Evolutionary conservation across 2,888 invertebrate species (phyloP), one percentile per base, ranked within the genome.

Genomic region (Hypena proboscidalis): DNA sequence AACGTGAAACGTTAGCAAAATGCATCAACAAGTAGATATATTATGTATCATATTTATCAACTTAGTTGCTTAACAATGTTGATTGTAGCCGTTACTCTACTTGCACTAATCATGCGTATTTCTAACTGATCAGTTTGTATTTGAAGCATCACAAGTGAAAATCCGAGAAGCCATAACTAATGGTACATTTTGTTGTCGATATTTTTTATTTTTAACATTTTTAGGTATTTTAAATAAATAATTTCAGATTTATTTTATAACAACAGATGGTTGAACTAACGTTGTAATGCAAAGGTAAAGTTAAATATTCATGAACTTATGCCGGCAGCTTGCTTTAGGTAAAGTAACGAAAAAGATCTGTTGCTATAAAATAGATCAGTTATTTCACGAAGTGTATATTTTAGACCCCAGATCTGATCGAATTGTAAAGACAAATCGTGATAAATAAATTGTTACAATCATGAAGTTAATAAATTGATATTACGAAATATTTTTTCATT

Each of bases 381-480:
- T 41, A 38, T 65, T 58, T 64, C 62, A 60, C 47, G 50, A 69
- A 65, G 50, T 68, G 55, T 73, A 58, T 67, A 65, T 69, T 71
- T 69, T 70, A 72, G 65, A 75, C 68, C 70, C 66, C 60, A 67
- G 85, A 87, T 88, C 85, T 83, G 86, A 86, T 72, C 63, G 73
- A 69, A 74, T 72, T 80, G 71, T 77, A 78, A 89, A 89, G 89
- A 88, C 87, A 88, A 86, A 82, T 78, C 83, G 83, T 89, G 85
- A 86, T 88, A 87, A 77, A 70, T 74, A 80, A 74, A 76, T 85
- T 85, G 83, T 86, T 88, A 82, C 45, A 77, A 80, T 74, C 71
- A 76, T 81, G 80, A 80, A 76, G 76, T 77, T 81, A 87, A 80
- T 83, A 85, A 85, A 85, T 72, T 74, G 71, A 82, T 80, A 61